phyloP scores from a whole-genome alignment of 2,113 vertebrate species.

The Tragelaphus strepsiceros region DNA sequence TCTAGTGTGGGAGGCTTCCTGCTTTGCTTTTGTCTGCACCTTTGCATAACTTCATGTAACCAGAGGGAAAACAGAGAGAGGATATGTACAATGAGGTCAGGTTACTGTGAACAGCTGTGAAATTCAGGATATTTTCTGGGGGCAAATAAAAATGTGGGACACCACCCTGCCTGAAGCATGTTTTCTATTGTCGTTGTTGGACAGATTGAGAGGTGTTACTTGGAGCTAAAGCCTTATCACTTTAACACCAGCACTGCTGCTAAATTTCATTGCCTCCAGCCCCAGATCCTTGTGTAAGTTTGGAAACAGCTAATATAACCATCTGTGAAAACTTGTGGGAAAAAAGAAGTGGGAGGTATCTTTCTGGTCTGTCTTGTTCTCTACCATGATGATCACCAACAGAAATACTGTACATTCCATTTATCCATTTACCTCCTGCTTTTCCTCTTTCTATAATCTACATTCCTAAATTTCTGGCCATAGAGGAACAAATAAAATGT shows the following conservation, averaged over 20 bases:
- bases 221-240: not conserved
- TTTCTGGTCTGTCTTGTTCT: not conserved
- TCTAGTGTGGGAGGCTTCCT: slow-evolving; percentile 61
- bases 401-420: not conserved
- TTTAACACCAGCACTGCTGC: not conserved
- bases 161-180: not conserved
- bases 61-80: not conserved
- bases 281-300: not conserved
- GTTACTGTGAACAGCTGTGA: slow-evolving; percentile 8
- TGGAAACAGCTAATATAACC: not conserved
- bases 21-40: not conserved
- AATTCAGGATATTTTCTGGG: not conserved
- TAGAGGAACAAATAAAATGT: not conserved
- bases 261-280: not conserved
- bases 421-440: not conserved
- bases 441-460: not conserved
- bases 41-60: not conserved
- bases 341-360: not conserved
- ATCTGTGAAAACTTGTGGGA: not conserved
- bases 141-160: slow-evolving; percentile 43
- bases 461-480: not conserved
- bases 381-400: not conserved
- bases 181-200: not conserved
- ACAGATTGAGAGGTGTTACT: not conserved
- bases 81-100: not conserved